These are phyloP conservation scores for Cyanoderma ruficeps DNA, from an alignment of 2,113 vertebrate species.

Conservation along the genomic window DNA sequence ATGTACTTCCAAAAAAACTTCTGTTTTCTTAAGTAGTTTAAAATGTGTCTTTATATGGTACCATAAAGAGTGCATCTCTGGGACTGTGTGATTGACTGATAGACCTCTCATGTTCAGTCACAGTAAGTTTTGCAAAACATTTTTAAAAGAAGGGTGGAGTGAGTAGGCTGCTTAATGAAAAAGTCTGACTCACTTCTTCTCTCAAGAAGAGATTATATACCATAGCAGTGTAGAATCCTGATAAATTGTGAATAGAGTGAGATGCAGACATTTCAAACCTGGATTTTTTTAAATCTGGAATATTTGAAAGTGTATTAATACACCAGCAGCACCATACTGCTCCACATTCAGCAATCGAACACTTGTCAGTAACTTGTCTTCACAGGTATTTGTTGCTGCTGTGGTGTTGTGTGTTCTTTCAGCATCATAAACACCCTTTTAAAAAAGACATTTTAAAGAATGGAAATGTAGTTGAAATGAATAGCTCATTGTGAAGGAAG, in stretches of 20 bases:
- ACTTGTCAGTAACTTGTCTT: neutral
- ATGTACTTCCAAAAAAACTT: neutral
- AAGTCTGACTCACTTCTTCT: constrained; percentile 6
- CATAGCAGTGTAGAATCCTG: neutral
- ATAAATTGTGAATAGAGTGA: neutral
- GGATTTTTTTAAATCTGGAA: neutral
- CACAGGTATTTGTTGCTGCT: neutral
- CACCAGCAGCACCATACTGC: no score
- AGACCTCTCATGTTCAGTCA: neutral
- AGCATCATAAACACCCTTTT: neutral
- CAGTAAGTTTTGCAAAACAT: neutral
- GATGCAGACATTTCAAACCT: neutral
- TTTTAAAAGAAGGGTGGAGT: neutral
- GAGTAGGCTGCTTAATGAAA: constrained; percentile 33
- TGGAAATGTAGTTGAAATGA: neutral
- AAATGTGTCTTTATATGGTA: neutral
- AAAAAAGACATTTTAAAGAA: neutral
- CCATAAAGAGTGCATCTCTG: neutral
- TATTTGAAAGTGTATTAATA: neutral
- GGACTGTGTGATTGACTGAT: neutral
- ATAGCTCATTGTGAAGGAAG: neutral
- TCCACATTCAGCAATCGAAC: neutral
- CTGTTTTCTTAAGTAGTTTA: neutral
- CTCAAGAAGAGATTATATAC: neutral
- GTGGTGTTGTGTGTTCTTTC: neutral